These are phyloP conservation scores for Platichthys stellatus DNA, from an alignment of 2,113 vertebrate genomes.

Conservation along the genomic window DNA sequence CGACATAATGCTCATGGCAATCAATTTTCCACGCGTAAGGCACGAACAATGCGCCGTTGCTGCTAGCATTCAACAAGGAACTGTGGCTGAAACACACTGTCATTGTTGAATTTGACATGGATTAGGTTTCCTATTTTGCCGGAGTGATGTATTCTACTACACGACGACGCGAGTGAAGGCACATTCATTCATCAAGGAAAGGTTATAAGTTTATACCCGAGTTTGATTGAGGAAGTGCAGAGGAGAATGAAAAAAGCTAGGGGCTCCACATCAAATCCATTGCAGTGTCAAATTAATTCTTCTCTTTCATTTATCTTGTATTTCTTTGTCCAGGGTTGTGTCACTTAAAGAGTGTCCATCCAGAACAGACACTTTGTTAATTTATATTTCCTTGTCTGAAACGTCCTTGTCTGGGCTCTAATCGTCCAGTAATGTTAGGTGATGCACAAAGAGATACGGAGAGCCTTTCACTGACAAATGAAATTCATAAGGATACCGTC, in stretches of 20 bases:
- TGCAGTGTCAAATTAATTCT: background rate
- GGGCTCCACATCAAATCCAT: background rate
- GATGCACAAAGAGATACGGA: constrained; percentile 1
- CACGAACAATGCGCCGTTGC: constrained; percentile 67
- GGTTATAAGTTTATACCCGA: constrained; percentile 6
- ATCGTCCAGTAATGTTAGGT: constrained; percentile 5
- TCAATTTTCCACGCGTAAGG: constrained; percentile 71
- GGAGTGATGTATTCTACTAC: constrained; percentile 21
- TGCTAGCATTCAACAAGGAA: constrained; percentile 54
- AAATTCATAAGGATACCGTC: constrained; percentile 11
- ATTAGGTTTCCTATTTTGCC: constrained; percentile 43
- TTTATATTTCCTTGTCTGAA: constrained; percentile 1
- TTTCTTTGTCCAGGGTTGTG: constrained; percentile 1
- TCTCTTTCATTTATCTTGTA: background rate
- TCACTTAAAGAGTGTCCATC: background rate
- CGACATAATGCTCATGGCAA: constrained; percentile 75
- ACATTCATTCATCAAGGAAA: background rate
- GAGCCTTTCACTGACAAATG: constrained; percentile 27
- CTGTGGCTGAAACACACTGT: constrained; percentile 47
- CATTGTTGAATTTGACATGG: constrained; percentile 63
- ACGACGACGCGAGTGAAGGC: background rate
- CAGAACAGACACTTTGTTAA: background rate
- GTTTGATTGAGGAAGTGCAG: constrained; percentile 4
- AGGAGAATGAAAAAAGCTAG: background rate
- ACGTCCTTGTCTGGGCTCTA: constrained; percentile 5